Base-by-base conservation (phyloP, 1,140 invertebrate species). In the Drosophila lini region DNA sequence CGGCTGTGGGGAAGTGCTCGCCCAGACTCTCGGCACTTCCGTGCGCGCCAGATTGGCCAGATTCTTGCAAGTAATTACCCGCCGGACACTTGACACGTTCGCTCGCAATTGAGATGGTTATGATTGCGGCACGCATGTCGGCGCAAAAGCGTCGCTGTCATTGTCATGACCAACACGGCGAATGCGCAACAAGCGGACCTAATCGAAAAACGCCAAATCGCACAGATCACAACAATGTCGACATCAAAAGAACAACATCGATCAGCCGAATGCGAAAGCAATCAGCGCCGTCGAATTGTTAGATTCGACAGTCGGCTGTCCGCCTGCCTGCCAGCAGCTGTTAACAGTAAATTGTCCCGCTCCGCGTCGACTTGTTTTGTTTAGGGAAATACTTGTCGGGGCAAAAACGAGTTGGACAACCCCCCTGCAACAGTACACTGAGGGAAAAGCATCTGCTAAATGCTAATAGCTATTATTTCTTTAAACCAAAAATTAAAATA, bases 151-250 rank as follows among this genome's bases (percentile, higher is more conserved):
- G 62, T 69, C 59, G 67, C 48, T 62, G 73, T 65, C 67, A 77
- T 64, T 81, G 83, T 77, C 64, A 74, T 88, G 83, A 83, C 60
- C 57, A 74, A 80, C 64, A 69, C 65, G 83, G 52, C 83, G 79
- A 70, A 80, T 86, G 42, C 58, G 71, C 55, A 78, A 88, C 65
- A 76, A 63, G 50, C 71, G 61, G 16, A 68, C 47, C 83, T 50
- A 88, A 80, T 77, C 76, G 62, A 60, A 80, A 85, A 81, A 74
- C 41, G 42, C 68, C 40, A 69, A 31, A 60, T 44, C 62, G 44
- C 47, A 56, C 53, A 25, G 65, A 68, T 78, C 75, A 62, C 56
- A 58, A 67, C 53, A 73, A 36, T 22, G 32, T 53, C 16, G 50
- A 71, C 62, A 73, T 62, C 50, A 57, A 57, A 52, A 41, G 60